These are phyloP conservation scores for Lasiurus borealis DNA, from an alignment of 2,113 vertebrate species.

Conservation along the genomic window DNA sequence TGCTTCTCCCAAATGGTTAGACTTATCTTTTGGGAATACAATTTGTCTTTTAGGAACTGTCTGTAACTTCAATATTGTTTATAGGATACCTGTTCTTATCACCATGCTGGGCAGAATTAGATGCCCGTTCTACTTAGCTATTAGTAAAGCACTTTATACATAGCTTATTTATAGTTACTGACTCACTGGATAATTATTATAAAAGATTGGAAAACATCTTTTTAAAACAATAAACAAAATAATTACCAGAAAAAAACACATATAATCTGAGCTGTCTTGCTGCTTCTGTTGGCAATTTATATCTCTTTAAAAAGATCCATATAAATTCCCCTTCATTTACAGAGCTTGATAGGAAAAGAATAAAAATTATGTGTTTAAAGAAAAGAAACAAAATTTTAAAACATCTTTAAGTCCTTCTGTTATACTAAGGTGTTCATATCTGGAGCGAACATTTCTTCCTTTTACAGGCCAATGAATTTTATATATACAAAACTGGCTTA, in stretches of 20 bases:
- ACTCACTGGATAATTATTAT: slow-evolving; percentile 26
- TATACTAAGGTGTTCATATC: not conserved
- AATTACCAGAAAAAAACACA: not conserved
- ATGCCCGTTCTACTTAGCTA: not conserved
- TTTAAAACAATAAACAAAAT: slow-evolving; percentile 9
- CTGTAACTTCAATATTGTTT: not conserved
- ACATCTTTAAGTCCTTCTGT: not conserved
- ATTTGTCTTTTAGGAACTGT: not conserved
- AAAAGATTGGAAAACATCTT: not conserved
- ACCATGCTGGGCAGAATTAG: not conserved
- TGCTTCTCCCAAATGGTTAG: not conserved
- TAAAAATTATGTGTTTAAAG: not conserved
- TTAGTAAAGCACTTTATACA: not conserved
- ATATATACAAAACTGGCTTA: not conserved
- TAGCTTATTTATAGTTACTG: slow-evolving; percentile 18
- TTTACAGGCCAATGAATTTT: not conserved
- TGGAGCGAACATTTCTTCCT: not conserved
- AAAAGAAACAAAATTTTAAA: not conserved
- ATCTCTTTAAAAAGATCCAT: not conserved
- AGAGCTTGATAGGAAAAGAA: not conserved
- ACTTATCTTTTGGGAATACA: slow-evolving; percentile 21
- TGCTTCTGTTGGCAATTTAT: not conserved
- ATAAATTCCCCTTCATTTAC: not conserved
- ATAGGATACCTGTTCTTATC: not conserved
- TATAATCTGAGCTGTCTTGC: not conserved